Percentiles rank a stretch among this genome's conserved stretches.
These are phyloP conservation scores for Plutella xylostella DNA, from an alignment of 2,888 invertebrate genomes.

Conservation along the genomic window DNA sequence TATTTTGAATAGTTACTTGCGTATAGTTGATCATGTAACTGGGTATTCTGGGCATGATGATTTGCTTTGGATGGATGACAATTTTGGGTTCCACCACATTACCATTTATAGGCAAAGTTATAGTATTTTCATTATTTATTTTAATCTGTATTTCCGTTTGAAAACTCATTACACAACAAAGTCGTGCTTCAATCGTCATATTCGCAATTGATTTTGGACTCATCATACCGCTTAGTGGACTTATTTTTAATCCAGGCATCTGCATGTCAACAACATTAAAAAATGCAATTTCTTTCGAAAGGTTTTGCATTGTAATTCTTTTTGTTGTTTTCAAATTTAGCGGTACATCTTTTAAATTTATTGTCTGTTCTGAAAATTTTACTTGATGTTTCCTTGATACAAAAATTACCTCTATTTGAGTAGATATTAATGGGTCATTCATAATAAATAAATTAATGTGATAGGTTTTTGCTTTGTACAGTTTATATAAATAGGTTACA, in stretches of 20 bases:
- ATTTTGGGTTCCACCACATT: constrained; percentile 62
- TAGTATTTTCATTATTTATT: constrained; percentile 56
- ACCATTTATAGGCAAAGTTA: constrained; percentile 51
- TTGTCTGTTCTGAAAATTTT: constrained; percentile 43
- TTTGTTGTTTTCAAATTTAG: constrained; percentile 47
- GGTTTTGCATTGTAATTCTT: constrained; percentile 62
- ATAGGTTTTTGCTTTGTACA: constrained; percentile 47
- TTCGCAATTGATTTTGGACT: constrained; percentile 58
- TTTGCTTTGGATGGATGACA: constrained; percentile 52
- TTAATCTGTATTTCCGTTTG: constrained; percentile 42
- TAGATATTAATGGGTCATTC: constrained; percentile 15
- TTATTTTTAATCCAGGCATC: constrained; percentile 53
- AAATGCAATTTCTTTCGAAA: constrained; percentile 59
- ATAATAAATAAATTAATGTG: constrained; percentile 41
- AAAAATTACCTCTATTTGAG: constrained; percentile 37
- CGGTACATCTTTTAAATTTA: constrained; percentile 50
- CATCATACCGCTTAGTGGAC: constrained; percentile 63
- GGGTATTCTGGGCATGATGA: constrained; percentile 61
- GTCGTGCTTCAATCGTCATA: constrained; percentile 52
- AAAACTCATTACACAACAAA: constrained; percentile 51
- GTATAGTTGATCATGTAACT: constrained; percentile 45
- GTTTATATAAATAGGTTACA: constrained; percentile 37
- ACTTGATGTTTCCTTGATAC: constrained; percentile 49
- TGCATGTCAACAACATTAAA: constrained; percentile 62
- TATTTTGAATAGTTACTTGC: constrained; percentile 49